Percentiles rank a stretch among this genome's conserved stretches.
phyloP scores from a whole-genome alignment of 2,113 vertebrate genomes.

The Passer domesticus region DNA sequence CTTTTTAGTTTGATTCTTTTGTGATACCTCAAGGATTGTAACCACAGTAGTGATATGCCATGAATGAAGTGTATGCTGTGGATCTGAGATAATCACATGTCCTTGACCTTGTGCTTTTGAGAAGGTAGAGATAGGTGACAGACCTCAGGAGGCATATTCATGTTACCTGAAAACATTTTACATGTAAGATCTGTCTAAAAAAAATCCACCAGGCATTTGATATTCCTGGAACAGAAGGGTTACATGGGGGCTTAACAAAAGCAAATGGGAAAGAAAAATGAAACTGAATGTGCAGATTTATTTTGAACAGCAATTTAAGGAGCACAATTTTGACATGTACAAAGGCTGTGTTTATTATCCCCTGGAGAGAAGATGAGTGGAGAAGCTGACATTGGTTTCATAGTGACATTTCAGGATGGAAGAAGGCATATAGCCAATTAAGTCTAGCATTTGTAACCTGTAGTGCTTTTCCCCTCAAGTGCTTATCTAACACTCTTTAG shows the following conservation, averaged over 20 bases:
- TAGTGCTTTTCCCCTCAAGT: slow-evolving; percentile 64
- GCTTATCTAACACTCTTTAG: slow-evolving; percentile 62
- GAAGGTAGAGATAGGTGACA: not conserved
- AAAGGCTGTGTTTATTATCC: slow-evolving; percentile 51
- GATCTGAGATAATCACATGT: not conserved
- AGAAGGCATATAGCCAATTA: slow-evolving; percentile 57
- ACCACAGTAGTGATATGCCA: not conserved
- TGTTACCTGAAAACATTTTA: not conserved
- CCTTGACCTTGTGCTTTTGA: not conserved
- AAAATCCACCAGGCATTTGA: not conserved
- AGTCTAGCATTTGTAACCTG: slow-evolving; percentile 63
- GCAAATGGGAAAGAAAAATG: not conserved
- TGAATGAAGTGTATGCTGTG: not conserved
- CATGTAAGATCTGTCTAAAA: not conserved
- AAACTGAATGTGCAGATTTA: not conserved
- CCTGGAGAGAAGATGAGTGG: slow-evolving; percentile 54
- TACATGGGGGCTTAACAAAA: not conserved
- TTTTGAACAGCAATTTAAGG: slow-evolving; percentile 8
- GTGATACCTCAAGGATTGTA: not conserved
- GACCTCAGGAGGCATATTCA: not conserved
- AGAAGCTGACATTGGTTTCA: slow-evolving; percentile 46
- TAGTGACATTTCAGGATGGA: slow-evolving; percentile 65
- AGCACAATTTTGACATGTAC: slow-evolving; percentile 54
- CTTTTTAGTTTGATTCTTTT: not conserved
- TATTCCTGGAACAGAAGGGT: not conserved